phyloP scores from a whole-genome alignment of 2,113 vertebrate species.

The Oryzias javanicus region DNA sequence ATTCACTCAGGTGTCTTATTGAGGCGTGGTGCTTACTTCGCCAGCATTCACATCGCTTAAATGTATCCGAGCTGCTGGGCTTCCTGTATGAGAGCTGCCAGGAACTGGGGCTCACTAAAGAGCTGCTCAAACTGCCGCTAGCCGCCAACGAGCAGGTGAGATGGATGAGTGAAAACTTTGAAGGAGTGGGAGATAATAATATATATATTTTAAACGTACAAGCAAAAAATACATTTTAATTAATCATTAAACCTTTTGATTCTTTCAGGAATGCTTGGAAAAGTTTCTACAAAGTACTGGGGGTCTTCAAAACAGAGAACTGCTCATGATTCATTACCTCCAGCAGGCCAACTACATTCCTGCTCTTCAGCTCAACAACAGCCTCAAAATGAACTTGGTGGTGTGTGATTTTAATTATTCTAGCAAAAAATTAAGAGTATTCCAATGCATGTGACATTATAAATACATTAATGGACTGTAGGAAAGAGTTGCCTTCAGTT shows the following conservation, averaged over 20 bases:
- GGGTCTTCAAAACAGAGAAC: slow-evolving; percentile 85
- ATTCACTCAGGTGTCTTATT: slow-evolving; percentile 79
- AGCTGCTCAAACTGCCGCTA: slow-evolving; percentile 90
- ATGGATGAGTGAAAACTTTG: neutral
- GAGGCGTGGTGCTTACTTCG: slow-evolving; percentile 89
- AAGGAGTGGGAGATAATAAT: neutral
- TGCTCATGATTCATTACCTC: slow-evolving; percentile 89
- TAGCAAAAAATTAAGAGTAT: too few species aligned
- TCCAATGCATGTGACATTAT: too few species aligned
- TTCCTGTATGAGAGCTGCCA: slow-evolving; percentile 88
- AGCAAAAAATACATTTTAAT: neutral
- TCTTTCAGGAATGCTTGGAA: slow-evolving; percentile 86
- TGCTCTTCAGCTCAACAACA: slow-evolving; percentile 88
- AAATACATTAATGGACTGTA: too few species aligned
- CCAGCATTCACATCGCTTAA: slow-evolving; percentile 80
- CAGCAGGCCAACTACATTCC: slow-evolving; percentile 90
- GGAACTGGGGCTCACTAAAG: slow-evolving; percentile 88
- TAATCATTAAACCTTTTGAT: neutral
- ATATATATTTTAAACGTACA: neutral
- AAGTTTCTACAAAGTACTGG: slow-evolving; percentile 83
- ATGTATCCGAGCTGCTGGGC: slow-evolving; percentile 81
- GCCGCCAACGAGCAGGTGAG: slow-evolving; percentile 84
- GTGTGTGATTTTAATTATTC: slow-evolving; percentile 63
- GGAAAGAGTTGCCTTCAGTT: too few species aligned
- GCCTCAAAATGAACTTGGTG: slow-evolving; percentile 80